phyloP scores from a whole-genome alignment of 1,140 invertebrate genomes.

The Zaprionus lachaisei region DNA sequence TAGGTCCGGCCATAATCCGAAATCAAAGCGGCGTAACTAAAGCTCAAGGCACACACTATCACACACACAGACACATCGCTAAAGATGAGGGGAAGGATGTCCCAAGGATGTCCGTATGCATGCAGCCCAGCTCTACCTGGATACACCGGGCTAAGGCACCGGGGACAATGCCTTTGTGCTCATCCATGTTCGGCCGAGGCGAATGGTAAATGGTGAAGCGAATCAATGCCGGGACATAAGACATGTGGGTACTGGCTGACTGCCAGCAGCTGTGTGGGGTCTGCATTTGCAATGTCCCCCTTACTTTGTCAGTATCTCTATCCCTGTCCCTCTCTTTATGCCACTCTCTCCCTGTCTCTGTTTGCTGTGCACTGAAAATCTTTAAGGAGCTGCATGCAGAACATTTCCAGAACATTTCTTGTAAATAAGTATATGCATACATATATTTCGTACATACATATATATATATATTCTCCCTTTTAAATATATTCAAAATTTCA shows the following conservation, averaged over 20 bases:
- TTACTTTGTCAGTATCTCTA: not conserved
- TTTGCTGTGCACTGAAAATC: not conserved
- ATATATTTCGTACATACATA: not conserved
- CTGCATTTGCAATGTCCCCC: not conserved
- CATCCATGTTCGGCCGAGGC: conserved; percentile 6
- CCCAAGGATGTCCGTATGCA: conserved; percentile 48
- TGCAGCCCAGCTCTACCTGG: conserved; percentile 57
- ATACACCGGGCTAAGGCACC: not conserved
- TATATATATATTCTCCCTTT: no score
- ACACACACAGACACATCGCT: not conserved
- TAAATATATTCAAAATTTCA: not conserved
- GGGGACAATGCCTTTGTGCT: conserved; percentile 62
- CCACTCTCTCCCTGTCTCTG: not conserved
- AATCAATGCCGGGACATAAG: conserved; percentile 63
- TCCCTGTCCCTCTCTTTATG: not conserved
- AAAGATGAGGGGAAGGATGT: conserved; percentile 31
- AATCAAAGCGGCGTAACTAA: conserved; percentile 80
- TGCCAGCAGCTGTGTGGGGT: conserved; percentile 23
- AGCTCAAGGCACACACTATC: conserved; percentile 43
- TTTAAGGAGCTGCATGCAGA: conserved; percentile 10
- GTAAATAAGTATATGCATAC: not conserved
- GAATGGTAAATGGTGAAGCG: conserved; percentile 43
- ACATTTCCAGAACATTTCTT: not conserved
- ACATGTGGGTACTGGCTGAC: conserved; percentile 26
- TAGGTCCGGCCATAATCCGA: conserved; percentile 45